A percentile compares a stretch with the other conserved stretches of the same genome.
phyloP scores from a whole-genome alignment of 1,140 invertebrate species.

The Mylabris phalerata region DNA sequence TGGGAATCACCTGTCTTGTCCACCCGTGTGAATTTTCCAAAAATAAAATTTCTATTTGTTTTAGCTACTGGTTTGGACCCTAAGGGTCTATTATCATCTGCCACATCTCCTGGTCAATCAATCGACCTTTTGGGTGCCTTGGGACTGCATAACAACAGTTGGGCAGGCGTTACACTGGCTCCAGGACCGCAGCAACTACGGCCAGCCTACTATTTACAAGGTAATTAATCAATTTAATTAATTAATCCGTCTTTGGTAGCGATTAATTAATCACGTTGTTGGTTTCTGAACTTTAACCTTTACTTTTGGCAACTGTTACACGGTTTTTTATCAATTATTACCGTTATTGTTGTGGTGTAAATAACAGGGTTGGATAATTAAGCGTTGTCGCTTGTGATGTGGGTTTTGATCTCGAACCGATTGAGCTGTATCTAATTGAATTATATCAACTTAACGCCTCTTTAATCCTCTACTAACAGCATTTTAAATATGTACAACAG shows the following conservation, averaged over 20 bases:
- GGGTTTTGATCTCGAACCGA: constrained; percentile 10
- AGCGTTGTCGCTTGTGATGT: not conserved
- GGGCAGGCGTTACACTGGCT: constrained; percentile 53
- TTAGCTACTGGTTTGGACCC: constrained; percentile 16
- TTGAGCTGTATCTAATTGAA: constrained; percentile 9
- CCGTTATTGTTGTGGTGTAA: not conserved
- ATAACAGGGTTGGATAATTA: no score
- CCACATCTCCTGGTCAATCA: constrained; percentile 28
- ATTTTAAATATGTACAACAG: no score
- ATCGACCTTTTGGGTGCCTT: constrained; percentile 60
- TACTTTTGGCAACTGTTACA: no score
- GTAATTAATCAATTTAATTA: constrained; percentile 35
- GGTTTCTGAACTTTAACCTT: no score
- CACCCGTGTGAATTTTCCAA: not conserved
- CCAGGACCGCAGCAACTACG: constrained; percentile 56
- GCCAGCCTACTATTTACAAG: constrained; percentile 58
- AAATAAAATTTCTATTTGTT: not conserved
- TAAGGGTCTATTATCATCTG: constrained; percentile 16
- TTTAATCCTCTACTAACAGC: no score
- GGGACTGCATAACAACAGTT: constrained; percentile 60
- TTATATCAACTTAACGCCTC: constrained; percentile 10
- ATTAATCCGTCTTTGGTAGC: not conserved
- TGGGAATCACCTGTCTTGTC: not conserved
- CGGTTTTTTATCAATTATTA: not conserved
- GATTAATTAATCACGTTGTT: no score